Evolutionary conservation across 1,140 invertebrate genomes (phyloP).

Genomic region (Drosophila orena): DNA sequence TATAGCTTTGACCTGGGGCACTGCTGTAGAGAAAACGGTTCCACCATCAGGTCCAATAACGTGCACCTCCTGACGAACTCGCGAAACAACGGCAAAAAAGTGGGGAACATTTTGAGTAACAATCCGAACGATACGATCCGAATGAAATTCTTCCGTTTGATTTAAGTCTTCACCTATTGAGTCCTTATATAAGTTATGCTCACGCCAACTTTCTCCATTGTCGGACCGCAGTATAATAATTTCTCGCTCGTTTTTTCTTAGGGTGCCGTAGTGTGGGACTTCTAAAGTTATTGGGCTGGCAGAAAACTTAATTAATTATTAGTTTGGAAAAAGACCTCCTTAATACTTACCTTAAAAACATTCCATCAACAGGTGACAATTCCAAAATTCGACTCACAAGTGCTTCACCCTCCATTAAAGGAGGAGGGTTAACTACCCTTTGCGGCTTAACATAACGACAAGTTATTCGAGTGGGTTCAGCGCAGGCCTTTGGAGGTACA

Average conservation of each 20-base stretch:
- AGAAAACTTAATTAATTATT: not conserved
- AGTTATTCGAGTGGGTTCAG: conserved; percentile 97
- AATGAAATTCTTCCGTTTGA: conserved; percentile 93
- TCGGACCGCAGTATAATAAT: conserved; percentile 98
- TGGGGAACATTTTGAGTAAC: conserved; percentile 99
- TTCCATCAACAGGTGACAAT: conserved; percentile 98
- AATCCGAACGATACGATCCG: conserved; percentile 96
- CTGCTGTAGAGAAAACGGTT: conserved; percentile 98
- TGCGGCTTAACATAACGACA: conserved; percentile 93
- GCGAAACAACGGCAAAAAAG: conserved; percentile 99
- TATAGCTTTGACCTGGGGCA: conserved; percentile 98
- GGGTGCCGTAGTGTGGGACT: conserved; percentile 98
- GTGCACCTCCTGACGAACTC: conserved; percentile 99
- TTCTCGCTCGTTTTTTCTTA: conserved; percentile 97
- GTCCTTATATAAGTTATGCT: conserved; percentile 97
- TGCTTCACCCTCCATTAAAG: conserved; percentile 99
- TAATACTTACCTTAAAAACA: conserved; percentile 92
- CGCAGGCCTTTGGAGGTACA: conserved; percentile 97
- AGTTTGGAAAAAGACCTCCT: not conserved
- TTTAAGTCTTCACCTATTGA: conserved; percentile 94
- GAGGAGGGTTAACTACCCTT: conserved; percentile 96
- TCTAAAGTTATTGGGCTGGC: conserved; percentile 96
- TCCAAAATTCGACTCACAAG: conserved; percentile 97
- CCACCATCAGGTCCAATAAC: conserved; percentile 99
- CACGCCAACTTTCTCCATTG: conserved; percentile 99